Percentiles rank a stretch among this genome's conserved stretches.
These are phyloP conservation scores for Atta texana DNA, from an alignment of 1,140 invertebrate genomes.

Conservation along the genomic window DNA sequence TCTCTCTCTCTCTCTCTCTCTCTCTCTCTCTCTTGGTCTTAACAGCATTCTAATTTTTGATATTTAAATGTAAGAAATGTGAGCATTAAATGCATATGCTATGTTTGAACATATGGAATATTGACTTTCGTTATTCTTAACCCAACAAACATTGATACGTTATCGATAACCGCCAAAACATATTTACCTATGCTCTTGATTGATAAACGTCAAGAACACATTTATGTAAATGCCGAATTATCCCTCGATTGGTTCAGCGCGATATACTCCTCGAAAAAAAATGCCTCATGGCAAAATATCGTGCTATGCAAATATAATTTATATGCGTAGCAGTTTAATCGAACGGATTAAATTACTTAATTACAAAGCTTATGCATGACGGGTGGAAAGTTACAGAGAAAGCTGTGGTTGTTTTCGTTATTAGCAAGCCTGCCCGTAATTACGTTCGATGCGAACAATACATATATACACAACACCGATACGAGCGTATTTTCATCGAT, in stretches of 20 bases:
- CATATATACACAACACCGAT: slow-evolving; percentile 11
- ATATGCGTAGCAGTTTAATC: slow-evolving; percentile 4
- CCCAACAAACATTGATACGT: slow-evolving; percentile 1
- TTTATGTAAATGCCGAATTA: slow-evolving; percentile 2
- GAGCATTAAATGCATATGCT: not conserved
- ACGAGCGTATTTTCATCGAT: slow-evolving; percentile 55
- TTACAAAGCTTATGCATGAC: slow-evolving; percentile 33
- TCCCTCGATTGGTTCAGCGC: not conserved
- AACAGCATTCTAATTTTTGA: not conserved
- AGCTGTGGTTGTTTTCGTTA: slow-evolving; percentile 35
- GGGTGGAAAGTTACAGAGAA: not conserved
- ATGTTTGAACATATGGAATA: slow-evolving; percentile 45
- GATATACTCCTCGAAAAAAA: not conserved
- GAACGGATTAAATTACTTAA: slow-evolving; percentile 33
- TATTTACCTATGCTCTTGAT: not conserved
- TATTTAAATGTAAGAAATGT: not conserved
- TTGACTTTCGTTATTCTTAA: not conserved
- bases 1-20: not conserved
- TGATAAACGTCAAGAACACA: not conserved
- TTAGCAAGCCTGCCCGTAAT: slow-evolving; percentile 33
- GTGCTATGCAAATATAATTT: slow-evolving; percentile 14
- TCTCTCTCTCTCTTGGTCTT: not conserved
- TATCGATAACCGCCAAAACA: not conserved
- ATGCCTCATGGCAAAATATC: not conserved
- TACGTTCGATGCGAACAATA: not conserved